These are phyloP conservation scores for Todiramphus saurophagus DNA, from an alignment of 2,113 vertebrate genomes.

Conservation along the genomic window DNA sequence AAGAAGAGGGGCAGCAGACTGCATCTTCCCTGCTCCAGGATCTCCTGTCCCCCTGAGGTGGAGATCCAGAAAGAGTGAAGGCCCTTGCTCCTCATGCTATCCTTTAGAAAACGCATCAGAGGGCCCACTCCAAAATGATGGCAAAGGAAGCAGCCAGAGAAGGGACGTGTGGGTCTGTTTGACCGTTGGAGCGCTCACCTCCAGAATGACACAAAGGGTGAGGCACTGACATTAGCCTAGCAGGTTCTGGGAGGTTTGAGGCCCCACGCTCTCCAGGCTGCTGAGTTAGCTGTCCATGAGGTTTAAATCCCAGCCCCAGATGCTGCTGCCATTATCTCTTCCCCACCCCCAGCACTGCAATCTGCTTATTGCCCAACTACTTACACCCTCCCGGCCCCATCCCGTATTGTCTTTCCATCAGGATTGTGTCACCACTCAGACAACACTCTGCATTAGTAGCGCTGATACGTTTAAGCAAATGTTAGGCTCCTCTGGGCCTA, in stretches of 20 bases:
- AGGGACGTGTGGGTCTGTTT: background rate
- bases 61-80: background rate
- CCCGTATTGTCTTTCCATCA: background rate
- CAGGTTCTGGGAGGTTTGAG: background rate
- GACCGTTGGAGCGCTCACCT: background rate
- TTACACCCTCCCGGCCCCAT: background rate
- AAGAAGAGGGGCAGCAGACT: background rate
- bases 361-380: background rate
- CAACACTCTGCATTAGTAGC: background rate
- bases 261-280: background rate
- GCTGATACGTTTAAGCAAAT: background rate
- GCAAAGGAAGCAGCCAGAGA: background rate
- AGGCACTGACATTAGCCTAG: background rate
- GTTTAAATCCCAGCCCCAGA: background rate
- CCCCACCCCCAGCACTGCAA: background rate
- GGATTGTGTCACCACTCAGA: background rate
- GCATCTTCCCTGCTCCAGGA: background rate
- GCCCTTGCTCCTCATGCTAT: background rate
- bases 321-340: background rate
- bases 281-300: background rate
- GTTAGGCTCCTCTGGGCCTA: background rate
- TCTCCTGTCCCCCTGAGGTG: background rate
- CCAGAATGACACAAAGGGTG: background rate
- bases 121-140: background rate
- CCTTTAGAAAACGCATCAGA: background rate